Evolutionary conservation across 2,888 invertebrate genomes (phyloP).

Genomic region (Panorpa germanica): DNA sequence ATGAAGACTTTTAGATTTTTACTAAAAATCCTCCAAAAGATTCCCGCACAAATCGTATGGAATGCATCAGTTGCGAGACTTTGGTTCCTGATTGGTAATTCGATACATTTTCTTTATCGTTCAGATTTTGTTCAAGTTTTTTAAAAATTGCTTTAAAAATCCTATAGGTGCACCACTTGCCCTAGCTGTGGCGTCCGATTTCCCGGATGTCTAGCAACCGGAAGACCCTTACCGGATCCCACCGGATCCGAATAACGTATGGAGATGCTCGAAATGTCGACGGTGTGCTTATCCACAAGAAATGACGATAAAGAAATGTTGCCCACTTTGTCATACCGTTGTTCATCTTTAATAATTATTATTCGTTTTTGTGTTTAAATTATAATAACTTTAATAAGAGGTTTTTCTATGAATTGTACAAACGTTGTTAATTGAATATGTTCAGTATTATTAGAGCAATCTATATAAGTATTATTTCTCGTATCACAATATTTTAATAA

Average conservation of each 20-base stretch:
- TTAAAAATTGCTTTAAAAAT: slow-evolving; percentile 7
- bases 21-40: slow-evolving; percentile 73
- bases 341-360: too few relatives aligned
- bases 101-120: slow-evolving; percentile 3
- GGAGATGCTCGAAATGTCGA: slow-evolving; percentile 62
- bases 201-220: slow-evolving; percentile 69
- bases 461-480: too few relatives aligned
- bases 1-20: slow-evolving; percentile 77
- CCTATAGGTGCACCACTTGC: slow-evolving; percentile 50
- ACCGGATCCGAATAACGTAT: slow-evolving; percentile 33
- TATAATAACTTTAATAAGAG: too few relatives aligned
- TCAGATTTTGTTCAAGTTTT: slow-evolving; percentile 7
- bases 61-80: slow-evolving; percentile 68
- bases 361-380: too few relatives aligned
- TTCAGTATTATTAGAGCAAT: too few relatives aligned
- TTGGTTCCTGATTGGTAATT: slow-evolving; percentile 69
- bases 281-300: slow-evolving; percentile 72
- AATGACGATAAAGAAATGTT: slow-evolving; percentile 59
- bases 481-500: too few relatives aligned
- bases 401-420: too few relatives aligned
- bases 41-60: slow-evolving; percentile 41
- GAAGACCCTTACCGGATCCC: slow-evolving; percentile 53
- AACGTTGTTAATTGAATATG: too few relatives aligned
- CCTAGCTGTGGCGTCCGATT: slow-evolving; percentile 59
- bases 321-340: slow-evolving; percentile 72